phyloP scores from a whole-genome alignment of 2,113 vertebrate genomes.

The Guaruba guarouba region DNA sequence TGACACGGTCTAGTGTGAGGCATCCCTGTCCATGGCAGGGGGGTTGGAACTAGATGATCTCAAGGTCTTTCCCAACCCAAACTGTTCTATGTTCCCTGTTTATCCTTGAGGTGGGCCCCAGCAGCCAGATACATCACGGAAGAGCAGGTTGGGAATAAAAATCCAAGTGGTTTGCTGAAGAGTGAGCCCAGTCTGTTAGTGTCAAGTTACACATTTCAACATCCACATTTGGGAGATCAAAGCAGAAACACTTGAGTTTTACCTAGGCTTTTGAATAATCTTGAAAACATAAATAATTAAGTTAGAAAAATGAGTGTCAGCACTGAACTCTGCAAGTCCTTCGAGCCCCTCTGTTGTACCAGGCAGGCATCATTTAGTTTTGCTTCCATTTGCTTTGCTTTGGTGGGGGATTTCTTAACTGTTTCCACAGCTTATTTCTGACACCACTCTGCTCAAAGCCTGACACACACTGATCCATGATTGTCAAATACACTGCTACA shows the following conservation, averaged over 20 bases:
- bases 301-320: background rate
- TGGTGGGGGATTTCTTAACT: background rate
- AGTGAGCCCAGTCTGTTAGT: background rate
- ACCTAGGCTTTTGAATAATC: background rate
- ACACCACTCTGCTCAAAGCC: background rate
- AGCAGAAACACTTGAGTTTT: background rate
- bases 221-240: background rate
- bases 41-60: background rate
- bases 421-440: background rate
- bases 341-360: background rate
- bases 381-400: background rate
- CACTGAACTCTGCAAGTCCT: background rate
- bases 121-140: background rate
- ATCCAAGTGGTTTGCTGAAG: background rate
- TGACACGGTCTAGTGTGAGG: background rate
- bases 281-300: conserved; percentile 38
- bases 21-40: background rate
- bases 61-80: background rate
- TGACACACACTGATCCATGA: background rate
- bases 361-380: background rate
- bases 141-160: background rate
- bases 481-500: conserved; percentile 1
- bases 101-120: background rate
- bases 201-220: background rate
- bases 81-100: background rate